Evolutionary conservation across 2,888 invertebrate species (phyloP).

Genomic region (Cheilosia soror): DNA sequence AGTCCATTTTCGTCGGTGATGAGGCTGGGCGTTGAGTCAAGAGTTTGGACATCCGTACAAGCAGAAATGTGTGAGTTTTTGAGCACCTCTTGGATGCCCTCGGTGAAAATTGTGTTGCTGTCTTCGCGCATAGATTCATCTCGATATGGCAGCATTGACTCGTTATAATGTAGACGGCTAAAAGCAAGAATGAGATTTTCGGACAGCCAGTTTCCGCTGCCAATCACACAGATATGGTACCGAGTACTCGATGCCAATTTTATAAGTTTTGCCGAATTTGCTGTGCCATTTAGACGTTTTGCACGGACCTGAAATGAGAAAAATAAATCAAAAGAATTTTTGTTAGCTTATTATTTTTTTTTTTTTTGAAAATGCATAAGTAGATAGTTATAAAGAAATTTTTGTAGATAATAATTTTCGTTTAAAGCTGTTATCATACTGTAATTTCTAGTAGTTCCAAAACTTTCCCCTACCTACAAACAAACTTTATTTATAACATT

Average conservation of each 20-base stretch:
- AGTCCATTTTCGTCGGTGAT: constrained; percentile 85
- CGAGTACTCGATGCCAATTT: constrained; percentile 91
- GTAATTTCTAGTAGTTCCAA: no score
- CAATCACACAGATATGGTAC: constrained; percentile 94
- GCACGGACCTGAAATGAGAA: constrained; percentile 88
- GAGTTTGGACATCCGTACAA: constrained; percentile 90
- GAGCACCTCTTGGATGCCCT: constrained; percentile 85
- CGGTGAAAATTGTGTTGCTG: constrained; percentile 86
- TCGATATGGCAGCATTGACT: constrained; percentile 76
- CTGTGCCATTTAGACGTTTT: constrained; percentile 89
- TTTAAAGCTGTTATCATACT: no score
- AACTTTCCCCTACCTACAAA: no score
- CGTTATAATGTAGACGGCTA: constrained; percentile 82
- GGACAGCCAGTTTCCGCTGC: constrained; percentile 90
- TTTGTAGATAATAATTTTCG: no score
- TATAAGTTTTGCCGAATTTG: constrained; percentile 89
- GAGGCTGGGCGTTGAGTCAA: constrained; percentile 88
- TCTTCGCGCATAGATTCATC: constrained; percentile 56
- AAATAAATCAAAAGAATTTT: neutral
- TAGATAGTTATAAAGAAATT: no score
- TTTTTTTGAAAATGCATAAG: no score
- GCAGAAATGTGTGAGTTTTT: constrained; percentile 90
- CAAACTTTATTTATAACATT: no score
- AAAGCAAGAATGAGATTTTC: constrained; percentile 81
- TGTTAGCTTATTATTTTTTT: neutral